Evolutionary conservation across 1,140 invertebrate species (phyloP).

Genomic region (Drosophila jambulina): DNA sequence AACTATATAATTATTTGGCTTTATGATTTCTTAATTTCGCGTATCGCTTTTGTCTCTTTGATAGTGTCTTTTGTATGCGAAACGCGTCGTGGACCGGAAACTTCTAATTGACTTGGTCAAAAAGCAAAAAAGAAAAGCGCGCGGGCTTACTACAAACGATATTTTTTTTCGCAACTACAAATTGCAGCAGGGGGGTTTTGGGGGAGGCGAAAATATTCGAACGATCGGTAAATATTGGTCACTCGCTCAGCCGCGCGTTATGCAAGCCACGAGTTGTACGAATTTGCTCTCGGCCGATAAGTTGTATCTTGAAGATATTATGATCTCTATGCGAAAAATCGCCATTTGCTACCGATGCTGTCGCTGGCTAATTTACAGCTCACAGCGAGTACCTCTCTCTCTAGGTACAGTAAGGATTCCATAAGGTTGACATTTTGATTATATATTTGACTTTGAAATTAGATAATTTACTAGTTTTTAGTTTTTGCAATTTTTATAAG

Average conservation of each 20-base stretch:
- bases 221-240: slow-evolving; percentile 30
- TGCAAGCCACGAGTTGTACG: slow-evolving; percentile 45
- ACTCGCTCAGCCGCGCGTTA: slow-evolving; percentile 42
- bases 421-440: not conserved
- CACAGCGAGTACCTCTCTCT: slow-evolving; percentile 17
- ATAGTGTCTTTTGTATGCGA: slow-evolving; percentile 39
- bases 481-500: too few relatives aligned
- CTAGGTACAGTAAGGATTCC: slow-evolving; percentile 1
- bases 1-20: slow-evolving; percentile 9
- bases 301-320: slow-evolving; percentile 72
- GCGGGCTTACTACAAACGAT: slow-evolving; percentile 46
- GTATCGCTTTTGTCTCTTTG: slow-evolving; percentile 20
- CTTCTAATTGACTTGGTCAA: slow-evolving; percentile 52
- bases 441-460: too few relatives aligned
- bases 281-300: slow-evolving; percentile 36
- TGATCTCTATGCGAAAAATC: slow-evolving; percentile 79
- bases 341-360: slow-evolving; percentile 41
- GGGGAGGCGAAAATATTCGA: slow-evolving; percentile 33
- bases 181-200: not conserved
- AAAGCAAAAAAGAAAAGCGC: slow-evolving; percentile 57
- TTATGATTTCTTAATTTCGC: slow-evolving; percentile 42
- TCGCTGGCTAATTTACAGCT: slow-evolving; percentile 63
- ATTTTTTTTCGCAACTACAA: slow-evolving; percentile 17
- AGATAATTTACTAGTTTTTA: too few relatives aligned
- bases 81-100: slow-evolving; percentile 48